Evolutionary conservation across 2,797 vertebrate species (phyloP).

Genomic region (Acridotheres tristis): DNA sequence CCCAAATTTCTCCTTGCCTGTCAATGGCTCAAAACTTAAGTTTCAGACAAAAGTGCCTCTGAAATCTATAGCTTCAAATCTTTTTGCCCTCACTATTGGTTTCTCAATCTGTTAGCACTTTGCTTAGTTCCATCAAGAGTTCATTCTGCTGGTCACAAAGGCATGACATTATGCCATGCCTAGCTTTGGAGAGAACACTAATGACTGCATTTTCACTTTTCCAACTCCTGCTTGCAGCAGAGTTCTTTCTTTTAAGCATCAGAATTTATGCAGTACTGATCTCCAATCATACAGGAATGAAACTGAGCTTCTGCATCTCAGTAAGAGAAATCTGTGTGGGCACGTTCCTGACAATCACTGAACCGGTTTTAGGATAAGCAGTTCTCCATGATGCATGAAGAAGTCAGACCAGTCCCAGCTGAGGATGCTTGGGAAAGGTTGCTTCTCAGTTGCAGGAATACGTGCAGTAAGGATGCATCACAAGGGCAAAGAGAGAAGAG

Average conservation of each 20-base stretch:
- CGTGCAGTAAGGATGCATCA: neutral
- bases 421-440: neutral
- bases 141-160: neutral
- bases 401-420: neutral
- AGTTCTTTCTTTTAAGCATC: neutral
- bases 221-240: neutral
- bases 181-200: neutral
- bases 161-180: neutral
- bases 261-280: neutral
- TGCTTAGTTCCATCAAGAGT: neutral
- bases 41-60: neutral
- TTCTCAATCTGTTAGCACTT: neutral
- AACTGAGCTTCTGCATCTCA: neutral
- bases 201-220: neutral
- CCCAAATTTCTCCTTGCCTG: neutral
- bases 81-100: neutral
- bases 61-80: neutral
- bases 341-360: neutral
- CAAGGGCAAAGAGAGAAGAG: neutral
- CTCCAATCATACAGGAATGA: rapidly evolving
- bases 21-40: neutral
- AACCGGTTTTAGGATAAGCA: neutral
- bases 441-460: neutral
- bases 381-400: neutral
- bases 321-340: neutral